Conservation (phyloP, 2,113 vertebrate species). For the Setophaga petechia region DNA sequence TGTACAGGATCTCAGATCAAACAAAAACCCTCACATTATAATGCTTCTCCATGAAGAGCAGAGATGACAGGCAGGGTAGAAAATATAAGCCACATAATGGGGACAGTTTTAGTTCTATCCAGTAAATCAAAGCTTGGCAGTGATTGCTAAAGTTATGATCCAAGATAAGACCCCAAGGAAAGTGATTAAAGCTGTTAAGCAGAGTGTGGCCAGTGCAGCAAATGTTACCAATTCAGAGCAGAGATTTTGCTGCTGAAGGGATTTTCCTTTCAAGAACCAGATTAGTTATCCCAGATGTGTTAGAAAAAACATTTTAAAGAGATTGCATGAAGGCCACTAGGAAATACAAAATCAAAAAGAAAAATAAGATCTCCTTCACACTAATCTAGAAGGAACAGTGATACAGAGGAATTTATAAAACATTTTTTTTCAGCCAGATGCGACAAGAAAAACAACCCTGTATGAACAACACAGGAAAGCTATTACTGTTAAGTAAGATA, state of each 20-base stretch:
- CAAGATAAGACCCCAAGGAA: constrained; percentile 39
- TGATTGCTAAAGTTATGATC: neutral
- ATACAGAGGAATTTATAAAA: neutral
- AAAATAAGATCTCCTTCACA: neutral
- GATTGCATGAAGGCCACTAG: neutral
- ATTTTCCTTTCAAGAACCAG: constrained; percentile 31
- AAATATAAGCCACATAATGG: neutral
- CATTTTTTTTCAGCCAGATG: neutral
- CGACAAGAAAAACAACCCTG: neutral
- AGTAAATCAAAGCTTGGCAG: constrained; percentile 11
- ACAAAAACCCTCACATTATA: neutral
- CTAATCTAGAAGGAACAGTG: neutral
- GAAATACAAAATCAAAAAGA: neutral
- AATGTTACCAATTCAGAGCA: neutral
- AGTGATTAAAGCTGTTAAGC: constrained; percentile 6
- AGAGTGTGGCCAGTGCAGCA: neutral
- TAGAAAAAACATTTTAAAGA: constrained; percentile 2
- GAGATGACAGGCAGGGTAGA: neutral
- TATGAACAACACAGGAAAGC: neutral
- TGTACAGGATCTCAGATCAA: neutral
- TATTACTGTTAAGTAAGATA: neutral
- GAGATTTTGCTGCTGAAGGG: neutral
- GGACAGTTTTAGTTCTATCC: neutral
- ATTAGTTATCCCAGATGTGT: neutral
- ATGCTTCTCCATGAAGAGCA: neutral